Base-by-base conservation (phyloP, 2,113 vertebrate species). In the Spea bombifrons region DNA sequence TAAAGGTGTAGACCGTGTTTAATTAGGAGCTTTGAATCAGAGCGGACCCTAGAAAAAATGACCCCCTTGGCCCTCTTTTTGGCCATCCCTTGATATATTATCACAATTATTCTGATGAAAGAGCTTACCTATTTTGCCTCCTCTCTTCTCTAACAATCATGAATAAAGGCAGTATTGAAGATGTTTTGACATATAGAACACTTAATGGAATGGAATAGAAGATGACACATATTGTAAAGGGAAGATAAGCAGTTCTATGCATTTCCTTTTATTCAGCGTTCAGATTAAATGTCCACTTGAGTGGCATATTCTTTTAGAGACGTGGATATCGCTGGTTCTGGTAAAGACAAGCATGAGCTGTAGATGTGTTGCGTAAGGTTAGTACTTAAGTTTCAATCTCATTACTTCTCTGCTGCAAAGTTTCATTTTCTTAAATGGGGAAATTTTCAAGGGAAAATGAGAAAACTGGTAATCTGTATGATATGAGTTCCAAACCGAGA, bases 271-370 rank as follows among this genome's bases (percentile, higher is more conserved):
- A 59, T 59, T 7, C 15, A 4, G 6, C 30, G 8, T 4, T 59
- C 55, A 59, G 55, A 59, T 59, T 59, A 59, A 59, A 59, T 12
- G 55, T 59, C 55, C 55, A 59, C 55, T 59, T 59, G 55, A 13
- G 10, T 12, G 10, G 55, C 4, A 13, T 59, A 59, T 59, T 59
- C 55, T 13, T 59, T 59, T 13, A 59, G 10, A 13, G 10, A 13
- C 5, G 55, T 7, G 55, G 55, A 9, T 59, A 9, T 59, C 55
- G 10, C 55, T 13, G 50, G 7, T 53, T 53, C 50, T 8, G 7
- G 7, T 53, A 53, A 53, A 53, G 50, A 7, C 50, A 7, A 53
- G 10, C 50, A 8, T 7, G 50, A 59, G 55, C 55, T 59, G 1
- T 13, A 59, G 15, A 59, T 59, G 15, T 13, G 15, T 12, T 59